These are phyloP conservation scores for Strongylocentrotus purpuratus DNA, from an alignment of 35 echinoderm and acorn worm species.

Conservation along the genomic window DNA sequence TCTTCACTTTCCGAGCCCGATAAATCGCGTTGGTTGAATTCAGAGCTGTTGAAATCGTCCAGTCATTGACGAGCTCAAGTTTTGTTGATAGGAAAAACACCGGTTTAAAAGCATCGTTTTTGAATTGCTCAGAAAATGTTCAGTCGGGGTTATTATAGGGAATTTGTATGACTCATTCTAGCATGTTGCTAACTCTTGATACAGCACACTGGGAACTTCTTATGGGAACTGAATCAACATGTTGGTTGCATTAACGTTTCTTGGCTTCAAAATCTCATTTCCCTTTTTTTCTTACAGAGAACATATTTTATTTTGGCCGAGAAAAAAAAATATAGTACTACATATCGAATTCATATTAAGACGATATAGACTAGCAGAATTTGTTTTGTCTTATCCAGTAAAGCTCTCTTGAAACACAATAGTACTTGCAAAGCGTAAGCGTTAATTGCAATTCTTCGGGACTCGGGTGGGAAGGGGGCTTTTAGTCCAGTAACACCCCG, in stretches of 20 bases:
- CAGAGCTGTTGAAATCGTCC: neutral
- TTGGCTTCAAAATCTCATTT: neutral
- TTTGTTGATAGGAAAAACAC: constrained; percentile 5
- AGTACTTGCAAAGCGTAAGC: neutral
- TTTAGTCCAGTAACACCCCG: constrained; percentile 7
- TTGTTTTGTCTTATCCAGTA: neutral
- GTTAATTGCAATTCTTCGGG: constrained; percentile 15
- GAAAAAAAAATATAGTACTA: neutral
- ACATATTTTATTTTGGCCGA: neutral
- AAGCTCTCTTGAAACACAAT: neutral
- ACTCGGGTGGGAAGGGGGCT: neutral
- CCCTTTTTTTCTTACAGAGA: neutral
- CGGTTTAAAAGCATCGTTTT: neutral
- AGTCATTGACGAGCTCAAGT: constrained; percentile 9
- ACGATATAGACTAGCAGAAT: neutral
- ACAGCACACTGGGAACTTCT: neutral
- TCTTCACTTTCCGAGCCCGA: neutral
- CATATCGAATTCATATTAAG: neutral
- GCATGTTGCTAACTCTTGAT: neutral
- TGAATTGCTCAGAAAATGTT: neutral
- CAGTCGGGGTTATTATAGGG: neutral
- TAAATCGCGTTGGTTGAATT: neutral
- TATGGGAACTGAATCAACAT: neutral
- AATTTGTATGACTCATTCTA: neutral
- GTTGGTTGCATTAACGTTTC: neutral